Evolutionary conservation across 2,113 vertebrate species (phyloP).

Genomic region (Heterochromis multidens): DNA sequence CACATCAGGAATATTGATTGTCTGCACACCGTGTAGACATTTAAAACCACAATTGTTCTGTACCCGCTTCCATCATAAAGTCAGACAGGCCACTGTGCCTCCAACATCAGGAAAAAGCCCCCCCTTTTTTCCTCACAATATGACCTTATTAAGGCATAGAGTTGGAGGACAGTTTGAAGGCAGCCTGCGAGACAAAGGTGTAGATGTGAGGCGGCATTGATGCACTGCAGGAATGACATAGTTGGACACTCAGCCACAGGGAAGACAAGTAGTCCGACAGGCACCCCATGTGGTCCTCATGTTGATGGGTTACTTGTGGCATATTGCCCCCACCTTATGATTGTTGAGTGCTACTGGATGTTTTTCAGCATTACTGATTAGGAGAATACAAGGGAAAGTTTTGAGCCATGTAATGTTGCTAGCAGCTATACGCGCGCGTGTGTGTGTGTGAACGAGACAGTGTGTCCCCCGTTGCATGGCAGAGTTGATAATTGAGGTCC

Average conservation of each 20-base stretch:
- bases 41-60: constrained; percentile 2
- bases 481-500: neutral
- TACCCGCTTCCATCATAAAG: neutral
- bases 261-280: constrained; percentile 48
- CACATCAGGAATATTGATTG: constrained; percentile 1
- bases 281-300: constrained; percentile 31
- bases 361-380: constrained; percentile 56
- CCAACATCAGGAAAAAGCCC: neutral
- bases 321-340: constrained; percentile 29
- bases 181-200: neutral
- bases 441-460: neutral
- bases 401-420: neutral
- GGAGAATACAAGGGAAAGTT: constrained; percentile 14
- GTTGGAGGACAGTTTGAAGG: constrained; percentile 27
- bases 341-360: constrained; percentile 50
- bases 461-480: neutral
- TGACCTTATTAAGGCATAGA: constrained; percentile 17
- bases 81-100: neutral
- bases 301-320: constrained; percentile 25
- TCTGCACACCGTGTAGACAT: neutral
- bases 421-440: neutral
- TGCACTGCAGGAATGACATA: constrained; percentile 50
- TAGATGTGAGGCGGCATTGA: constrained; percentile 53
- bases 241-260: constrained; percentile 42
- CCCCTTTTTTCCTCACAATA: neutral